A percentile compares a stretch with the other conserved stretches of the same genome.
phyloP scores from a whole-genome alignment of 1,140 invertebrate genomes.

The Charaxes varanes region DNA sequence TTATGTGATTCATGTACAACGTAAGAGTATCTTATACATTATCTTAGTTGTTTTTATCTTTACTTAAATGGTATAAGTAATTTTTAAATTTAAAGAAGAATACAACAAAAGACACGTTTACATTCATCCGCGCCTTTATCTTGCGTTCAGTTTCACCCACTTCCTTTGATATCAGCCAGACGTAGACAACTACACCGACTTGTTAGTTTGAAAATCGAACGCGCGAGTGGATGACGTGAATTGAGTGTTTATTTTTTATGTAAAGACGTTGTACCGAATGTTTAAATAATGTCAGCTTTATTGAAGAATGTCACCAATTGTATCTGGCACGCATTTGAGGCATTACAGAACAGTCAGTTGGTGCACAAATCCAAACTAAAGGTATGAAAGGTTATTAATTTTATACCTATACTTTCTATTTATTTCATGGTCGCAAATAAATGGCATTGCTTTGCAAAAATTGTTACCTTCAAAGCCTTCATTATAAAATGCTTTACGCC shows the following conservation, averaged over 20 bases:
- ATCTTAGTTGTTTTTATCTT: too few species aligned
- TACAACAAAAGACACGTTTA: too few species aligned
- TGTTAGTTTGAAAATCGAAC: slow-evolving; percentile 43
- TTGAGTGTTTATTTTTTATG: slow-evolving; percentile 12
- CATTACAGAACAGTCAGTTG: slow-evolving; percentile 77
- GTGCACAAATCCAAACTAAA: slow-evolving; percentile 86
- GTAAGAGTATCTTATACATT: too few species aligned
- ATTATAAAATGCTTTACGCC: too few species aligned
- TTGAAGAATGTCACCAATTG: slow-evolving; percentile 82
- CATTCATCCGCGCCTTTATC: slow-evolving; percentile 22
- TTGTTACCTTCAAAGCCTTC: too few species aligned
- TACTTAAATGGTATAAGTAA: too few species aligned
- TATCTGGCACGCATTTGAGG: slow-evolving; percentile 85
- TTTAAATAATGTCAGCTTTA: slow-evolving; percentile 76
- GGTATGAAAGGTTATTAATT: slow-evolving; percentile 68
- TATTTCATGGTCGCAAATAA: slow-evolving; percentile 9
- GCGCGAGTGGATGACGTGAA: slow-evolving; percentile 34
- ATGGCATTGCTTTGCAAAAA: slow-evolving; percentile 6
- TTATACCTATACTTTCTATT: slow-evolving; percentile 19
- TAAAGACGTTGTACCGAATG: slow-evolving; percentile 2
- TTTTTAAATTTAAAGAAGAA: too few species aligned
- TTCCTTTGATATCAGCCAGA: slow-evolving; percentile 40
- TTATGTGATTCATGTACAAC: too few species aligned
- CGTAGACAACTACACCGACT: too few species aligned
- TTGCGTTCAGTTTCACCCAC: slow-evolving; percentile 30